Evolutionary conservation across 2,888 invertebrate genomes (phyloP), one percentile per base, ranked within the genome.

Genomic region (Latrodectus hesperus): DNA sequence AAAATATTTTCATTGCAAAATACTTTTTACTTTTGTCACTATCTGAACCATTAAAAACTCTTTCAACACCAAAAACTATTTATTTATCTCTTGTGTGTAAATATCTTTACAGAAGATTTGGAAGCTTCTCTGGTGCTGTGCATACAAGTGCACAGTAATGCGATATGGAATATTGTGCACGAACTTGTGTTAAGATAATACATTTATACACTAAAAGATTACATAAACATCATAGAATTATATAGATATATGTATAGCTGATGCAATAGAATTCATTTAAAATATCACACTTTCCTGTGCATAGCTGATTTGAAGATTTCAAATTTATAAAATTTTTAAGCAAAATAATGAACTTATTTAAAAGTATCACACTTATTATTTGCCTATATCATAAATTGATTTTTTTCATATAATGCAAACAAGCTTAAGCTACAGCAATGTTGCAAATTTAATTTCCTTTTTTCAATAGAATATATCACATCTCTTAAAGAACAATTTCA

Each of bases 1-100:
- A 85, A 79, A 79, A 79, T 85, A 76, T 52, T 60, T 64, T 67
- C 60, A 73, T 73, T 81, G 64, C 81, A 81, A 81, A 81, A 81
- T 73, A 81, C 65, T 10, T 60, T 60, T n/a, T 16, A 60, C 60
- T 60, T n/a, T 60, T 14, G 14, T 60, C n/a, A n/a, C 60, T 60
- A 60, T 60, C 9, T 60, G 60, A 60, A 60, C 60, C 12, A 16
- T 60, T 60, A 60, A 60, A 60, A 60, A 60, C 60, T 60, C 14
- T n/a, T 16, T 60, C 38, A 60, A 60, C 12, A n/a, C 60, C 60
- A 60, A 60, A 60, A 60, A 60, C 60, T 60, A 60, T 60, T 14
- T 11, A 55, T 16, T 22, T n/a, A 60, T 60, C 12, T 60, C 10
- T 60, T 16, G 55, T 55, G 12, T 16, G 12, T 55, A 55, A 16